phyloP scores from a whole-genome alignment of 1,140 invertebrate species.

The Papilio glaucus region DNA sequence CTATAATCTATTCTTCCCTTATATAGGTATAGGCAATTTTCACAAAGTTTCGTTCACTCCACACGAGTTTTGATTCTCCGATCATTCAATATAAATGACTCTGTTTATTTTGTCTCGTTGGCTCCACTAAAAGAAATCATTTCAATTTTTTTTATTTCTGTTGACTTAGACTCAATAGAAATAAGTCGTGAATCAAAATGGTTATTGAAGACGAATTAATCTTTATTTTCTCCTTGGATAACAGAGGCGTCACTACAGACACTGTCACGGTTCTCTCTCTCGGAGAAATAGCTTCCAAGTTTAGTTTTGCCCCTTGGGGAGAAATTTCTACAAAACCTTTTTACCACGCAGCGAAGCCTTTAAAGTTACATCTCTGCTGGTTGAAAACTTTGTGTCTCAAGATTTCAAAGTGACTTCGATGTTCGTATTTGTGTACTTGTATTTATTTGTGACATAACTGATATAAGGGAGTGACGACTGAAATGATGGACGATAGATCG shows the following conservation, averaged over 20 bases:
- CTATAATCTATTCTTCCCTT: no score
- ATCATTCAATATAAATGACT: no score
- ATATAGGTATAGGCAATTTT: no score
- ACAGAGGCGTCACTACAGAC: not conserved
- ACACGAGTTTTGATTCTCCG: no score
- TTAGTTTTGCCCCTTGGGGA: conserved; percentile 24
- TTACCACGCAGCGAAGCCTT: conserved; percentile 35
- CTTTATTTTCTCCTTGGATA: not conserved
- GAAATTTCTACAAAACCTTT: conserved; percentile 35
- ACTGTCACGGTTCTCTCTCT: conserved; percentile 5
- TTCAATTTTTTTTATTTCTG: not conserved
- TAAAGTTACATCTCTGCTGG: conserved; percentile 36
- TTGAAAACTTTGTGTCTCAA: conserved; percentile 32
- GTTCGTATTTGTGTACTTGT: not conserved
- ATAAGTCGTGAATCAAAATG: not conserved
- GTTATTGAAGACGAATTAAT: not conserved
- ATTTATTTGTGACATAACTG: not conserved
- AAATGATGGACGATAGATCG: no score
- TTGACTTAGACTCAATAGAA: not conserved
- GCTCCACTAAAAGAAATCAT: no score
- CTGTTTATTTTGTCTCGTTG: no score
- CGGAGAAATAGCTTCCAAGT: conserved; percentile 11
- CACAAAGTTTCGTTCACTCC: no score
- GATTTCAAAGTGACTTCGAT: conserved; percentile 14
- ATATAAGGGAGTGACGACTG: no score